A percentile compares a stretch with the other conserved stretches of the same genome.
Conservation (phyloP, 2,113 vertebrate species). For the Mastomys natalensis region DNA sequence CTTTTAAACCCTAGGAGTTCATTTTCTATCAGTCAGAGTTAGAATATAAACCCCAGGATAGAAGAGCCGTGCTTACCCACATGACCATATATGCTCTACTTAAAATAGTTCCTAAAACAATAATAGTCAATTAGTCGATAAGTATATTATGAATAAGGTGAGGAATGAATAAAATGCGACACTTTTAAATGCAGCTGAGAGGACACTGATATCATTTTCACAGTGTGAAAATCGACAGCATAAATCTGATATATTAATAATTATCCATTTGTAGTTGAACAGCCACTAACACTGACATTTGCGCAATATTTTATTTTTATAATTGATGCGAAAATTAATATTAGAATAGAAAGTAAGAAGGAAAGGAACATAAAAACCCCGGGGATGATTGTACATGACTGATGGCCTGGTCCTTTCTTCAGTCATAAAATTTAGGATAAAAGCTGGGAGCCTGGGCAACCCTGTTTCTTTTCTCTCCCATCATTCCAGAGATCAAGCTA, state of each 20-base stretch:
- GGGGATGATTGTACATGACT: not conserved
- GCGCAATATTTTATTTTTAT: conserved; percentile 21
- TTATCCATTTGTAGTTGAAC: not conserved
- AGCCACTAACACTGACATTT: not conserved
- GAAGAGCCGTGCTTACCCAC: not conserved
- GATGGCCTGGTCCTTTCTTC: not conserved
- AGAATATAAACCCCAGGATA: conserved; percentile 8
- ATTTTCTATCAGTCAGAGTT: not conserved
- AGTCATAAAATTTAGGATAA: conserved; percentile 29
- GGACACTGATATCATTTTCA: not conserved
- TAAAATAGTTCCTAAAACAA: not conserved
- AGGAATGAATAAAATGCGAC: not conserved
- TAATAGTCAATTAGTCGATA: not conserved
- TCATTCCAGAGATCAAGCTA: not conserved
- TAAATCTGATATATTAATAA: not conserved
- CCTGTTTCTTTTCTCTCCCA: not conserved
- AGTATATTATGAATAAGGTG: not conserved
- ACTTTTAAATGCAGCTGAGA: not conserved
- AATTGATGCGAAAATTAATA: conserved; percentile 10
- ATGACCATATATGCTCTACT: not conserved
- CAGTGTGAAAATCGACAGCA: not conserved
- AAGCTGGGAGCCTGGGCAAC: not conserved
- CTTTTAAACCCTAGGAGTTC: not conserved
- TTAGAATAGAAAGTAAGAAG: conserved; percentile 16
- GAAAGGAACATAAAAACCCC: not conserved